Evolutionary conservation across 1,140 invertebrate genomes (phyloP).

Genomic region (Colletes gigas): DNA sequence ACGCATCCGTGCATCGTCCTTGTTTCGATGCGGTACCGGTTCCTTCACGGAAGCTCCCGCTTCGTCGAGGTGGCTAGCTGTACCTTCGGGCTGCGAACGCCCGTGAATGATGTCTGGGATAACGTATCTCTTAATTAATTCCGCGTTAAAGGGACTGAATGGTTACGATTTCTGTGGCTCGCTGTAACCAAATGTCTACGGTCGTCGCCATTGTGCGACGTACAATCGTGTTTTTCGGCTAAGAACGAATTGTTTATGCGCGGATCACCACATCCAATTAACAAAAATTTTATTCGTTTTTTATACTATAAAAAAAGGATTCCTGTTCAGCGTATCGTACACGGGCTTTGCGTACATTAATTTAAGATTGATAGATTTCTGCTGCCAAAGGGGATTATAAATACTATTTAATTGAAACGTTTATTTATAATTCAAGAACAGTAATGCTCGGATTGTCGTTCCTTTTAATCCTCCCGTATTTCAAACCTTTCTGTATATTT

Average conservation of each 20-base stretch:
- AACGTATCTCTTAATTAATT: constrained; percentile 51
- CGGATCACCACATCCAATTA: too few relatives aligned
- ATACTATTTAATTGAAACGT: too few relatives aligned
- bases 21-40: constrained; percentile 34
- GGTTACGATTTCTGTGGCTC: constrained; percentile 9
- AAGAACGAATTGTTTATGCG: neutral
- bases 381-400: too few relatives aligned
- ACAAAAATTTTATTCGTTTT: too few relatives aligned
- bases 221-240: neutral
- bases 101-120: constrained; percentile 24
- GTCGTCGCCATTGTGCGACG: neutral
- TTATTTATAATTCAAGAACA: too few relatives aligned
- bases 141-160: constrained; percentile 35
- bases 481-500: too few relatives aligned
- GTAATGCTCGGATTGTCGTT: too few relatives aligned
- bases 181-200: constrained; percentile 3
- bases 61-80: constrained; percentile 1
- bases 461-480: too few relatives aligned
- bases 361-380: too few relatives aligned
- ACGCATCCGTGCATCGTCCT: constrained; percentile 31
- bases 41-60: constrained; percentile 9
- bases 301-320: too few relatives aligned
- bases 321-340: too few relatives aligned
- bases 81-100: neutral
- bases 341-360: too few relatives aligned